These are phyloP conservation scores for Bagarius yarrelli DNA, from an alignment of 2,113 vertebrate species.

Conservation along the genomic window DNA sequence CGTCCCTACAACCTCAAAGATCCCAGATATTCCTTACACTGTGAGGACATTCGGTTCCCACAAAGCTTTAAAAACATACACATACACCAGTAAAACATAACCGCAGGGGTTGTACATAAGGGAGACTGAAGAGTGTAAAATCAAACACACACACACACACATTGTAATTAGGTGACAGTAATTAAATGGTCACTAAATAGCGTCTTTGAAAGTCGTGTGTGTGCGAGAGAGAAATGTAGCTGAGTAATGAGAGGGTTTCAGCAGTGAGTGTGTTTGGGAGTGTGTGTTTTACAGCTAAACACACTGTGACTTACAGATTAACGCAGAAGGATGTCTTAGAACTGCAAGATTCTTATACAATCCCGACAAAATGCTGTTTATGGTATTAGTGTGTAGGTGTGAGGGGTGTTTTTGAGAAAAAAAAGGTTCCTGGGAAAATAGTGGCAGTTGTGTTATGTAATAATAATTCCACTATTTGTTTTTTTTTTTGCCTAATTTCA, in stretches of 20 bases:
- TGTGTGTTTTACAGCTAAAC: constrained; percentile 61
- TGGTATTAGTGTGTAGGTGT: not conserved
- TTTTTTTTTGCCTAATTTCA: too few species aligned
- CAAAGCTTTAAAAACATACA: not conserved
- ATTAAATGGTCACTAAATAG: constrained; percentile 71
- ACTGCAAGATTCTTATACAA: not conserved
- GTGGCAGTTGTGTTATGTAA: too few species aligned
- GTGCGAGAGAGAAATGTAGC: constrained; percentile 29
- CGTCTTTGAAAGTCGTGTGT: constrained; percentile 46
- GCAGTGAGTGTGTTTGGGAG: constrained; percentile 40
- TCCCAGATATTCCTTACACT: not conserved
- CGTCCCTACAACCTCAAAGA: not conserved
- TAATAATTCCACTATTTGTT: too few species aligned
- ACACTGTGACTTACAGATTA: not conserved
- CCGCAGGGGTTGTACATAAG: not conserved
- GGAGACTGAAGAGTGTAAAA: not conserved
- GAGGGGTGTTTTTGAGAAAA: not conserved
- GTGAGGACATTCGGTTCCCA: not conserved
- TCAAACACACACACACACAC: constrained; percentile 13
- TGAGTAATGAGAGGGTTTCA: constrained; percentile 53
- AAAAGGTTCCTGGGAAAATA: not conserved
- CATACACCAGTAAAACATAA: not conserved
- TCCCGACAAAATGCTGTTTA: not conserved
- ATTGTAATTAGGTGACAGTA: constrained; percentile 62
- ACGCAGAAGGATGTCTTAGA: not conserved